Conservation (phyloP, 2,888 invertebrate species). For the Pherbina coryleti region DNA sequence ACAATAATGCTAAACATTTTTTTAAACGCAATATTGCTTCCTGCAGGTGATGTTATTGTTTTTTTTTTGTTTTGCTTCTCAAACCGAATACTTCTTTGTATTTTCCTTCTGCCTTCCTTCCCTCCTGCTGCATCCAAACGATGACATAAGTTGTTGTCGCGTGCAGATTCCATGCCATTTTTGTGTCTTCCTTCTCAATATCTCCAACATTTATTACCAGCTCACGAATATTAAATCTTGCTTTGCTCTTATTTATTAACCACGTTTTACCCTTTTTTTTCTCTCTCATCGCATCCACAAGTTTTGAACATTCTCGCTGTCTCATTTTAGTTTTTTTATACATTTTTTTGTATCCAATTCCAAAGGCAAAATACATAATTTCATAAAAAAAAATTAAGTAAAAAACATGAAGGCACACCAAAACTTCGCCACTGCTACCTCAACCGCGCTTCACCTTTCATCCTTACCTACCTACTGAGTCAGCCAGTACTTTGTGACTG, state of each 20-base stretch:
- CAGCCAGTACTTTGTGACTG: too few species aligned
- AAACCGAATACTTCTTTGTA: too few species aligned
- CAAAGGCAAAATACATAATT: background rate
- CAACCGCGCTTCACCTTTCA: background rate
- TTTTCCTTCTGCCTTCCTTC: background rate
- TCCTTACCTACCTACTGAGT: background rate
- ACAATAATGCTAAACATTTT: too few species aligned
- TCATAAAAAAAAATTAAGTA: background rate
- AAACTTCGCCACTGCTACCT: background rate
- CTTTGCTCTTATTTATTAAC: constrained; percentile 11
- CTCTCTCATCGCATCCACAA: constrained; percentile 1
- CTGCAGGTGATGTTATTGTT: too few species aligned
- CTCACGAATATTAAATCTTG: constrained; percentile 1
- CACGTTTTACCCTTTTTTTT: background rate
- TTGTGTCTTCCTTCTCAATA: background rate
- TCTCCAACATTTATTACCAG: constrained; percentile 6
- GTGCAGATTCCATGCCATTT: background rate
- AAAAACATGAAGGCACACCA: background rate
- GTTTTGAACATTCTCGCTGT: background rate
- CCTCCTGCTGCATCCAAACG: background rate
- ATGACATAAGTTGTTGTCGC: constrained; percentile 23
- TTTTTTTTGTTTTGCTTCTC: too few species aligned
- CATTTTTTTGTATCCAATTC: background rate
- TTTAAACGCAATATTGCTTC: too few species aligned
- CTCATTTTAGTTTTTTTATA: background rate